Percentiles rank a stretch among this genome's conserved stretches.
Evolutionary conservation across 2,888 invertebrate species (phyloP).

Genomic region (Ormyrus nitidulus): DNA sequence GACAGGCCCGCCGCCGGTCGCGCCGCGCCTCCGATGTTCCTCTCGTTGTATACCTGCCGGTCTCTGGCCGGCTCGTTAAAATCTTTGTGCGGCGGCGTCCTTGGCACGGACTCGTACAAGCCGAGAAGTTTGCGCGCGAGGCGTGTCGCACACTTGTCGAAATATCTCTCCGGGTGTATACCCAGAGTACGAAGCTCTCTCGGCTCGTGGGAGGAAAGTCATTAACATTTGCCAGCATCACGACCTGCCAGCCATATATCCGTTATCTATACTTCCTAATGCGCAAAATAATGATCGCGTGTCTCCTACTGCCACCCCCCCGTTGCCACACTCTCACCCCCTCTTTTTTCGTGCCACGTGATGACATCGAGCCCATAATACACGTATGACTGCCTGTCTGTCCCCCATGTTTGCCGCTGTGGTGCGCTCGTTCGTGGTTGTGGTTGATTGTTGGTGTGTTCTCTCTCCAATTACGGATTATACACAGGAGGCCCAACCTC

Average conservation of each 20-base stretch:
- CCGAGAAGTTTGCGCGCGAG: neutral
- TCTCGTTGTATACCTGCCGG: neutral
- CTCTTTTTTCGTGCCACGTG: slow-evolving; percentile 63
- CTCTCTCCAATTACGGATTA: slow-evolving; percentile 67
- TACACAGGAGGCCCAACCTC: slow-evolving; percentile 74
- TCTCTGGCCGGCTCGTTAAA: slow-evolving; percentile 14
- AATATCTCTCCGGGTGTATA: neutral
- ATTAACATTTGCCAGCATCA: slow-evolving; percentile 58
- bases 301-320: neutral
- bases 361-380: slow-evolving; percentile 71
- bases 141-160: too few species aligned
- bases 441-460: slow-evolving; percentile 76
- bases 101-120: slow-evolving; percentile 29
- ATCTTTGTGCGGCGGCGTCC: slow-evolving; percentile 16
- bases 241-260: slow-evolving; percentile 19
- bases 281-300: slow-evolving; percentile 61
- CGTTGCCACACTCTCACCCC: slow-evolving; percentile 18
- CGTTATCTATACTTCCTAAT: slow-evolving; percentile 36
- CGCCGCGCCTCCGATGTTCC: slow-evolving; percentile 18
- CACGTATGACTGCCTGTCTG: slow-evolving; percentile 76
- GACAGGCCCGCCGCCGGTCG: neutral
- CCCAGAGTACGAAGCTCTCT: neutral
- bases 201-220: slow-evolving; percentile 41
- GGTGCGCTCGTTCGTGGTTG: slow-evolving; percentile 73
- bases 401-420: slow-evolving; percentile 76